These are phyloP conservation scores for Orthonyx spaldingii DNA, from an alignment of 2,113 vertebrate genomes.

Conservation along the genomic window DNA sequence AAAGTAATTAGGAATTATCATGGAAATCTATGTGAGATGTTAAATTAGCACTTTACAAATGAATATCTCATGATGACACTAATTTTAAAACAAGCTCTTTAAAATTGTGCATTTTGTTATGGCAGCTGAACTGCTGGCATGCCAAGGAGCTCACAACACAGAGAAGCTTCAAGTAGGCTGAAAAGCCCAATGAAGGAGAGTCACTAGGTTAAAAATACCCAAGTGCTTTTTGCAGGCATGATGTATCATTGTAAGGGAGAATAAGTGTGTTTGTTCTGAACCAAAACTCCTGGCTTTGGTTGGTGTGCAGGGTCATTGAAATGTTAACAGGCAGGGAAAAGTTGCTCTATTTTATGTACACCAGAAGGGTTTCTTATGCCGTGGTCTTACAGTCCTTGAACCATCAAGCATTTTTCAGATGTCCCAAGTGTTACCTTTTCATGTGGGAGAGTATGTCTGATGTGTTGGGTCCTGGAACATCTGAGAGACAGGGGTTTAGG, in stretches of 20 bases:
- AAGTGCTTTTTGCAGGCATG: background rate
- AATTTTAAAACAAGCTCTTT: conserved; percentile 30
- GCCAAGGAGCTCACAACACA: background rate
- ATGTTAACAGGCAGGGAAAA: background rate
- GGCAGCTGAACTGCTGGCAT: background rate
- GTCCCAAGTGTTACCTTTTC: background rate
- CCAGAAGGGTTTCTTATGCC: accelerated
- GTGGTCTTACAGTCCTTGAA: background rate
- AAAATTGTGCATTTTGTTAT: background rate
- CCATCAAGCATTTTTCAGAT: background rate
- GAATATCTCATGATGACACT: conserved; percentile 7
- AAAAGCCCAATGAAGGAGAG: background rate
- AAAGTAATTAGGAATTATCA: conserved; percentile 23
- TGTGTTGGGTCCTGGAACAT: background rate
- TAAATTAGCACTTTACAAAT: conserved; percentile 18
- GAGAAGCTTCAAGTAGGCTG: background rate
- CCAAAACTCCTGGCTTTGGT: background rate
- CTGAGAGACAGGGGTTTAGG: background rate
- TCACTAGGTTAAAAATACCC: conserved; percentile 44
- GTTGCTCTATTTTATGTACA: background rate
- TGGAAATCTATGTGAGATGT: conserved; percentile 16
- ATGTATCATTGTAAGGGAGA: background rate
- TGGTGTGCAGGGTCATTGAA: background rate
- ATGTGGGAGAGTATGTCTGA: background rate
- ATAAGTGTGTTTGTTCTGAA: background rate